Conservation (phyloP, 2,113 vertebrate genomes). For the Odocoileus virginianus region DNA sequence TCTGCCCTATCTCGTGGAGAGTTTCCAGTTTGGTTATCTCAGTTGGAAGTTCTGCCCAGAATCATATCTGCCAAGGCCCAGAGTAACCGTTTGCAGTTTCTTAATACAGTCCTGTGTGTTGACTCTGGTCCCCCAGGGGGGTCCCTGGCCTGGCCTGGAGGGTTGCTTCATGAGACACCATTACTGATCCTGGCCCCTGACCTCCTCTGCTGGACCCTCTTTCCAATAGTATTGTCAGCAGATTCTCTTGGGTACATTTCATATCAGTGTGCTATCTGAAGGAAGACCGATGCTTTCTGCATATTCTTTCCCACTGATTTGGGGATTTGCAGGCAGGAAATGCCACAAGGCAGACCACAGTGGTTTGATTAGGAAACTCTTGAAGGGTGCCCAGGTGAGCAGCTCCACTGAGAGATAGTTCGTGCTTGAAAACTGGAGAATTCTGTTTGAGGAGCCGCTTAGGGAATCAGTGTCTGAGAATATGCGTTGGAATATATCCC, state of each 20-base stretch:
- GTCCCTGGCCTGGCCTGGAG: neutral
- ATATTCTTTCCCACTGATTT: neutral
- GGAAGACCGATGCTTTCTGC: neutral
- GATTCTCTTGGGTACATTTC: neutral
- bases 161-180: neutral
- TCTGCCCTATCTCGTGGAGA: neutral
- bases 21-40: neutral
- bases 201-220: neutral
- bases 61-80: neutral
- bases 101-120: neutral
- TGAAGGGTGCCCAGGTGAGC: neutral
- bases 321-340: neutral
- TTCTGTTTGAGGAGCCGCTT: neutral
- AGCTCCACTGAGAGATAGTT: neutral
- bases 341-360: neutral
- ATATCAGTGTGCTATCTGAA: neutral
- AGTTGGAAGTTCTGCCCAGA: neutral
- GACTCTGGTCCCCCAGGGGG: neutral
- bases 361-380: neutral
- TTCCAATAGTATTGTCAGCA: neutral
- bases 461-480: neutral
- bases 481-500: neutral
- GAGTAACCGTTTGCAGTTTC: neutral
- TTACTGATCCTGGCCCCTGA: neutral
- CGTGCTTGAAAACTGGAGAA: neutral